Conservation (phyloP, 1,140 invertebrate genomes). For the Drosophila parabipectinata region DNA sequence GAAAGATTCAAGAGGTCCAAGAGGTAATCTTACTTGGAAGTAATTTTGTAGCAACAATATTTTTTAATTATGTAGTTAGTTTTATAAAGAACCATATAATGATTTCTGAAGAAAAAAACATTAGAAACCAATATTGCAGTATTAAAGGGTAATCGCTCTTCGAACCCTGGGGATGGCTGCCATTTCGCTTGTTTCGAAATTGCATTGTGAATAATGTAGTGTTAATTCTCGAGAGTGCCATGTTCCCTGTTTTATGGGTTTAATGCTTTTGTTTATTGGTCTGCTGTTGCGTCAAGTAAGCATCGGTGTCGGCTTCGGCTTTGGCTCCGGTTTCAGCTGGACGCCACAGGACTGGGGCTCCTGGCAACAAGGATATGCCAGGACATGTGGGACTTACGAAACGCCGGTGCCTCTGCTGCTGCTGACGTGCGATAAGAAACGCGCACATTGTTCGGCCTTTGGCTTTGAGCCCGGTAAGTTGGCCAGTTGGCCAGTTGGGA, state of each 20-base stretch:
- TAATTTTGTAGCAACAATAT: no score
- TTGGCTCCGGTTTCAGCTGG: conserved; percentile 7
- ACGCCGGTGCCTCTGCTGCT: conserved; percentile 21
- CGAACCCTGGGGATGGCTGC: not conserved
- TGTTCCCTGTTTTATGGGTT: conserved; percentile 80
- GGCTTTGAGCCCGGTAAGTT: conserved; percentile 29
- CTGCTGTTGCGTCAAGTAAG: conserved; percentile 69
- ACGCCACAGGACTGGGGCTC: conserved; percentile 3
- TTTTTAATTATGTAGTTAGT: no score
- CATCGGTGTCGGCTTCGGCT: conserved; percentile 17
- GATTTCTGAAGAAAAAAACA: no score
- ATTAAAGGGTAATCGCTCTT: not conserved
- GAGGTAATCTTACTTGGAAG: no score
- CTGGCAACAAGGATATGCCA: conserved; percentile 20
- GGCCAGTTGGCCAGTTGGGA: conserved; percentile 18
- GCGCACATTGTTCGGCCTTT: conserved; percentile 56
- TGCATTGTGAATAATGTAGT: conserved; percentile 82
- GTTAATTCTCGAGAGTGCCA: conserved; percentile 81
- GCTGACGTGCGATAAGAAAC: conserved; percentile 74
- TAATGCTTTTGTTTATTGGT: conserved; percentile 82
- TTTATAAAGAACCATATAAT: no score
- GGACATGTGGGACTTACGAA: conserved; percentile 31
- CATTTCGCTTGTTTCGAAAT: conserved; percentile 69
- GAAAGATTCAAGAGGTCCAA: no score
- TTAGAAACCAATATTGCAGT: not conserved